These are phyloP conservation scores for Montifringilla adamsi DNA, from an alignment of 2,113 vertebrate species.

Conservation along the genomic window DNA sequence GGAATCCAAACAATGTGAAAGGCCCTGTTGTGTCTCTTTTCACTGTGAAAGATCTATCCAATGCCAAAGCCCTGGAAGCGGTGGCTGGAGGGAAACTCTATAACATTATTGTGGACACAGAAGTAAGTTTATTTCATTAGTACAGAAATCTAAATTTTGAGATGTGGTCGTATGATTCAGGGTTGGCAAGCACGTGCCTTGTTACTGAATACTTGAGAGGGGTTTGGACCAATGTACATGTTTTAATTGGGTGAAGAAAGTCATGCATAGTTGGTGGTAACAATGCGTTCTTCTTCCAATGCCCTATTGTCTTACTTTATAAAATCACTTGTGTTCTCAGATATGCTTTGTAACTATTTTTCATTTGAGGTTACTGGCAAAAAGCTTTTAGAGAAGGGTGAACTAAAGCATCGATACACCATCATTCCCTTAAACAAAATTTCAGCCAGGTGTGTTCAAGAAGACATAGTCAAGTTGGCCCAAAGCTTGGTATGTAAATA, in stretches of 20 bases:
- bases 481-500: constrained; percentile 82
- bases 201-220: not conserved
- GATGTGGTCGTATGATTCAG: fast-evolving
- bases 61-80: constrained; percentile 87
- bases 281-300: not conserved
- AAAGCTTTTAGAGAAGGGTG: constrained; percentile 89
- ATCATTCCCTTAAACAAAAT: constrained; percentile 97
- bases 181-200: not conserved
- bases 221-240: fast-evolving
- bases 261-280: not conserved
- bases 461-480: constrained; percentile 74
- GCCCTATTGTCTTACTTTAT: not conserved
- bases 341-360: not conserved
- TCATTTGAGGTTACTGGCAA: constrained; percentile 86
- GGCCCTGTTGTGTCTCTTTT: constrained; percentile 87
- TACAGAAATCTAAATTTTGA: not conserved
- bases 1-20: constrained; percentile 84
- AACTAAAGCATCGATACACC: constrained; percentile 86
- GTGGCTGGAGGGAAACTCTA: constrained; percentile 91
- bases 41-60: constrained; percentile 79
- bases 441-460: constrained; percentile 79
- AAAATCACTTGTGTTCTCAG: not conserved
- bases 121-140: constrained; percentile 73
- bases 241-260: not conserved
- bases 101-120: constrained; percentile 92